Evolutionary conservation across 2,113 vertebrate species (phyloP), one percentile per base, ranked within the genome.

Genomic region (Pionites leucogaster): DNA sequence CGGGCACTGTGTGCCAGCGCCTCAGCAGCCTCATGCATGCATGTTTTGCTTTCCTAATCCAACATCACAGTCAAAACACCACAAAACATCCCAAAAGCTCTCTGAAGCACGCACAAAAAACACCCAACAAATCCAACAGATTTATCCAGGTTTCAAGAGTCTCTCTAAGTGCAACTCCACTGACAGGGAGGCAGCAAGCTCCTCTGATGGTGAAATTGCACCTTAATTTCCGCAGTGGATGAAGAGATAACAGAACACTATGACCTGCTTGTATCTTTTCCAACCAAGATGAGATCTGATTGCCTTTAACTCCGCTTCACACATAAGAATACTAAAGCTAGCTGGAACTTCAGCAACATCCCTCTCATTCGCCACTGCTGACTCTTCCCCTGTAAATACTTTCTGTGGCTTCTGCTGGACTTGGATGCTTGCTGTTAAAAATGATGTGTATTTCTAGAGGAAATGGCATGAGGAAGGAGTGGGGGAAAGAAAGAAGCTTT

Each of bases 121-220:
- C 69, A 37, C 11, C 27, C 84, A 52, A 63, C 35, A 67, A 35
- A 71, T 5, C 8, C 35, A 71, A 5, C 27, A 24, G 11, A 10
- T 16, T 44, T 27, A 11, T 25, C n/a, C 23, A 18, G 12, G 19
- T 6, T 52, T 59, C n/a, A 80, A 41, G 24, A 64, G 42, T 1
- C 52, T 31, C 44, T 74, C 24, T 24, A 57, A 53, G 37, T 6
- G 23, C 33, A 37, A 1, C 2, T 4, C 14, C 65, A 70, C 70
- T 24, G 24, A 13, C 29, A 84, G 42, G 65, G 52, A 41, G 1
- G 3, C 33, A 44, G 57, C 52, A 10, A 3, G 20, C 24, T 72
- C 33, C 52, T 82, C 25, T 42, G 3, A 12, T 0, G 2, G 11
- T 9, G 29, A 63, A 47, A 55, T 7, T 10, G 44, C 0, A 8